Evolutionary conservation across 30 jellyfish, hydroid and myxozoan genomes (phyloP).

Genomic region (Cassiopea xamachana): DNA sequence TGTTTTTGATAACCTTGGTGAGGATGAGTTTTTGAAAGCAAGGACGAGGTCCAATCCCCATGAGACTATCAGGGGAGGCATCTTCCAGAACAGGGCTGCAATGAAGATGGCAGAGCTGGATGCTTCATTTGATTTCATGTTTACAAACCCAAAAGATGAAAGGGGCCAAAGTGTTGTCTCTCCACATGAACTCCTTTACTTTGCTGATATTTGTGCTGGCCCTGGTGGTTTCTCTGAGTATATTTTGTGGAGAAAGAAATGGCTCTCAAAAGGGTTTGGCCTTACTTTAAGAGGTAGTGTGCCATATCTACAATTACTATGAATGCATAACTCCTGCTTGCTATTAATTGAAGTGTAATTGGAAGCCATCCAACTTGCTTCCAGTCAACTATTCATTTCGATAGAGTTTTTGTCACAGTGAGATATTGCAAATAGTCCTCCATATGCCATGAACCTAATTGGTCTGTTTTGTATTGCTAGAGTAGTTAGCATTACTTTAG

Average conservation of each 20-base stretch:
- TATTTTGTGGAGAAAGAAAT: slow-evolving; percentile 90
- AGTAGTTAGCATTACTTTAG: too few species aligned
- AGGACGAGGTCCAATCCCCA: slow-evolving; percentile 92
- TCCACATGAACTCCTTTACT: slow-evolving; percentile 71
- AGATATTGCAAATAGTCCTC: too few species aligned
- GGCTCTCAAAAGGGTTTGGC: slow-evolving; percentile 97
- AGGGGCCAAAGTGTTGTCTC: slow-evolving; percentile 36
- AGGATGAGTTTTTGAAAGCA: slow-evolving; percentile 85
- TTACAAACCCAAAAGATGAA: slow-evolving; percentile 78
- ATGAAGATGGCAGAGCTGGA: slow-evolving; percentile 99
- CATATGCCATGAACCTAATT: too few species aligned
- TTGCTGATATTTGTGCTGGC: slow-evolving; percentile 99
- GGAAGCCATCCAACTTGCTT: too few species aligned
- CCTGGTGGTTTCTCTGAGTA: slow-evolving; percentile 99
- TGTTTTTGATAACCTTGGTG: slow-evolving; percentile 87
- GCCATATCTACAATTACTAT: not conserved
- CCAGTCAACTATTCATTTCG: too few species aligned
- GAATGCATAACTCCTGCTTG: too few species aligned
- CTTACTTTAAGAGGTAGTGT: slow-evolving; percentile 71
- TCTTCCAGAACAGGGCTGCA: slow-evolving; percentile 97
- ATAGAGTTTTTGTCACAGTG: too few species aligned
- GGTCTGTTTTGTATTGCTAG: too few species aligned
- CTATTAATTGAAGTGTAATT: too few species aligned
- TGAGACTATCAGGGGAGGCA: slow-evolving; percentile 96
- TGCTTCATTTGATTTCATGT: slow-evolving; percentile 90